Evolutionary conservation across 2,113 vertebrate genomes (phyloP).

Genomic region (Greenwoodochromis staneri): DNA sequence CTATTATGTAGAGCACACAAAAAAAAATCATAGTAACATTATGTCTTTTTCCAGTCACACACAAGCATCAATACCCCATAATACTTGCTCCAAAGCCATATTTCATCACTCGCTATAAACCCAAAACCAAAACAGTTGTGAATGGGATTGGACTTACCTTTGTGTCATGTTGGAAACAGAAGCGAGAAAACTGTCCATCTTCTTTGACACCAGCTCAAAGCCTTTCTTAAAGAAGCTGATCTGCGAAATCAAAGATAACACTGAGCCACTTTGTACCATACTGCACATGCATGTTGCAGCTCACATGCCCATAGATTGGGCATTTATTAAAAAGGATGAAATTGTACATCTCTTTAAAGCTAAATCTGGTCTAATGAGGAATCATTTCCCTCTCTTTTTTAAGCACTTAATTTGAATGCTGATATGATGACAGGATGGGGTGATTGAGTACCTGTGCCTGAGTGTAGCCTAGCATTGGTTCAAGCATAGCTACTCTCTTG

Average conservation of each 20-base stretch:
- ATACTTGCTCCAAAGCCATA: neutral
- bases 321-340: neutral
- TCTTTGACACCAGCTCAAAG: constrained; percentile 87
- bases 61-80: neutral
- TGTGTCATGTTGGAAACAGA: constrained; percentile 85
- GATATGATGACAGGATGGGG: neutral
- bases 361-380: neutral
- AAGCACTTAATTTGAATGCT: neutral
- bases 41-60: neutral
- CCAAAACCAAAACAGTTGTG: neutral
- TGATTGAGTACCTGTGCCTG: constrained; percentile 79
- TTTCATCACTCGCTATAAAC: neutral
- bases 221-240: constrained; percentile 93
- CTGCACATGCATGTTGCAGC: neutral
- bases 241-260: constrained; percentile 62
- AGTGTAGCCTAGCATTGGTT: constrained; percentile 91
- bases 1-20: neutral
- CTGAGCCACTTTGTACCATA: neutral
- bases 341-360: neutral
- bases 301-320: neutral
- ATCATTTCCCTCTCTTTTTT: neutral
- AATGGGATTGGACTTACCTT: constrained; percentile 69
- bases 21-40: neutral
- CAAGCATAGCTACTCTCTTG: constrained; percentile 90
- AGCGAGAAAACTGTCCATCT: constrained; percentile 83